Evolutionary conservation across 2,113 vertebrate species (phyloP), one percentile per base, ranked within the genome.

Genomic region (Haemorhous mexicanus): DNA sequence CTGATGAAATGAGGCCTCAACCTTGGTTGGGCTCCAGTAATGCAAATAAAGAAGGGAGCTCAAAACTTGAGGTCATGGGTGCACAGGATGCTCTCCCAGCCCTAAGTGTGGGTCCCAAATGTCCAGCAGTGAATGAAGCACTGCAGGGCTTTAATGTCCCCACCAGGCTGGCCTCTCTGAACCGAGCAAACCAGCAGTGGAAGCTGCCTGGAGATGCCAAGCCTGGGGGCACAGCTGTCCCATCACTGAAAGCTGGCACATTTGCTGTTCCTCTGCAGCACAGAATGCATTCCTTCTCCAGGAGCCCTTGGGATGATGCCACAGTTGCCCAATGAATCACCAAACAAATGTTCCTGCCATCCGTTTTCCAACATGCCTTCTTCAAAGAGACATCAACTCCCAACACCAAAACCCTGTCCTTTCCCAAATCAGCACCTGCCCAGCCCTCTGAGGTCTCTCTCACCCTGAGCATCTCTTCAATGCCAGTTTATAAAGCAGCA

Each of bases 31-130:
- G 49, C 66, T 96, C 86, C 92, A 90, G 49, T 22, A 93, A 93
- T 84, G 88, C 92, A 95, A 96, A 96, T 90, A 86, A 86, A 87
- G 73, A 73, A 69, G 41, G 30, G 37, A 94, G 75, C 76, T 91
- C 84, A 68, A 53, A 89, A 79, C 35, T 41, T 32, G 53, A 87
- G 93, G 91, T 97, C 93, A 91, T 8, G 76, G 76, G 64, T 78
- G 77, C 76, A 33, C 19, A 44, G 0, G 2, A 41, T 2, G 6
- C 41, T 81, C 44, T 61, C 16, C 46, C 63, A 62, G 3, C 35
- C 50, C 27, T 7, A 41, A 77, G 7, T 3, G 3, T 1, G 2
- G 44, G 72, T 82, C 85, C 73, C 63, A 47, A 28, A 21, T 0
- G 6, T 21, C 28, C 1, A 5, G 67, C 49, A 91, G 23, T 0